Base-by-base conservation (phyloP, 53 echinoderm and acorn worm genomes). In the Actinopyga echinites region DNA sequence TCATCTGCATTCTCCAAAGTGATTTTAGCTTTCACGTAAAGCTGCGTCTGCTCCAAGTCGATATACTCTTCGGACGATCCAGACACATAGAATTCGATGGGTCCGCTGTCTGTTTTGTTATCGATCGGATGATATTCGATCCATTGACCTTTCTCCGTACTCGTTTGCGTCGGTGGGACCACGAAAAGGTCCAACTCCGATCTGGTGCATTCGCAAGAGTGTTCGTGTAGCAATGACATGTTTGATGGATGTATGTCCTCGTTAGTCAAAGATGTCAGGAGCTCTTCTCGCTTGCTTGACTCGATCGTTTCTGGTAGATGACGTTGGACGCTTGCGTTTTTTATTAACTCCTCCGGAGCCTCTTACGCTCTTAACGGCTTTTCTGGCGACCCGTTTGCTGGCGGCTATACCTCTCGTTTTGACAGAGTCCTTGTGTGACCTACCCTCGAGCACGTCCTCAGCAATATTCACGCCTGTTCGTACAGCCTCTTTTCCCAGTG, bases 121-220 rank as follows among this genome's bases (percentile, higher is more conserved):
- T 89, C 66, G 21, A 89, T 87, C 24, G 89, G 94, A 52, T 87
- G 89, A 77, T 74, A 94, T 35, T 89, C 83, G 1, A 85, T 82
- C 82, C 78, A 89, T 40, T 91, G 86, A 0, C 89, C 83, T 3
- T 84, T 52, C 26, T 79, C 79, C 22, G 84, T 83, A 43, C 85
- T 87, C 5, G 85, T 85, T 22, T 91, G 88, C n/a, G n/a, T n/a
- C n/a, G n/a, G n/a, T n/a, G n/a, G n/a, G n/a, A n/a, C n/a, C n/a
- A n/a, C n/a, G n/a, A 90, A 91, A 13, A 91, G 49, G 56, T 92
- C 87, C 24, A 89, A 65, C 62, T 89, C 87, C 5, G 89, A 89
- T 44, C 87, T 87, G 17, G 84, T 74, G 66, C 89, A 93, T 62
- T 90, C 81, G 64, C 87, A 89, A 20, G 93, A 93, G 55, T 89